Base-by-base conservation (phyloP, 2,797 vertebrate species). In the Dromococcyx pavoninus region DNA sequence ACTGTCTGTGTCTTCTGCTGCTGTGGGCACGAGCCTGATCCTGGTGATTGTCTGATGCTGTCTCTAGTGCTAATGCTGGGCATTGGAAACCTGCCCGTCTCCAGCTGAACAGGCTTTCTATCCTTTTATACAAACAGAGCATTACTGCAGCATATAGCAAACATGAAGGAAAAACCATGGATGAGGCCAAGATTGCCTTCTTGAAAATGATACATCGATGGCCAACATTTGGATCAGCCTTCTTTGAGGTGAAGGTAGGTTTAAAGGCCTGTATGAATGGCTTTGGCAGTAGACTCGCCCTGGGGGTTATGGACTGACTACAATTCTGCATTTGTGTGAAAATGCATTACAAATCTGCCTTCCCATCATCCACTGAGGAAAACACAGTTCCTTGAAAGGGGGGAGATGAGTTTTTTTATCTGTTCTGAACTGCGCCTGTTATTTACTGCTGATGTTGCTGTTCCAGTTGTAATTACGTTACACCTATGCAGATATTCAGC, bases 241-340 rank as follows among this genome's bases (percentile, higher is more conserved):
- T 99, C 97, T 99, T 99, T 53, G 98, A 99, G 93, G 99, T 99
- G 93, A 99, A 99, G 99, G 99, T 99, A 97, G 82, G 97, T 87
- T 39, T 80, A 35, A 28, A 41, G 30, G 23, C 74, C 53, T 39
- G 4, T 3, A 11, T 11, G 54, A 72, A 43, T 9, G 32, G 44
- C 70, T 70, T 33, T 28, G 13, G 13, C 33, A 46, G 73, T 11
- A 54, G 27, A 57, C 9, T 11, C 51, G 58, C 62, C 28, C 17
- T 19, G 30, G 17, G 25, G 17, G 14, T 71, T 35, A 60, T 1
- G 9, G 43, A 48, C 46, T 48, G 32, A 67, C 51, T 56, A 1
- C 11, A 88, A 54, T 39, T 72, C 43, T 2, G 0, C 39, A 69
- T 23, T 35, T 74, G 27, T 17, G 4, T n/a, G 21, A 58, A 43